Conservation (phyloP, 2,113 vertebrate genomes). For the Delphinapterus leucas region DNA sequence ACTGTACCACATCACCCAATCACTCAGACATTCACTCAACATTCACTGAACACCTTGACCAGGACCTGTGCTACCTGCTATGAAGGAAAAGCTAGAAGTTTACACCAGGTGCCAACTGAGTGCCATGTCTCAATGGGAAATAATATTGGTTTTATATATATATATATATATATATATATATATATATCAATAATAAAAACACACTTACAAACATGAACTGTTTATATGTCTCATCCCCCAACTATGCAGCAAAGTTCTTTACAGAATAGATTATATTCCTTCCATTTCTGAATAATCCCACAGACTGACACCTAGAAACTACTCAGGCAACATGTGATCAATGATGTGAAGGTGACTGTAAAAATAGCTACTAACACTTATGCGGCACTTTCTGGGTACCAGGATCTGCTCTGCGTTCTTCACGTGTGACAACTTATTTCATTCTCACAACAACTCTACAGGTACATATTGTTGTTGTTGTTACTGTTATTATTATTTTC, state of each 20-base stretch:
- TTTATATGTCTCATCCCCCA: not conserved
- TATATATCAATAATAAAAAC: not conserved
- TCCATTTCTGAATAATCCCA: constrained; percentile 5
- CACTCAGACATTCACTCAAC: not conserved
- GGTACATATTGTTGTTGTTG: not conserved
- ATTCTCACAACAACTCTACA: not conserved
- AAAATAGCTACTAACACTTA: not conserved
- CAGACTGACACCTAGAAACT: not conserved
- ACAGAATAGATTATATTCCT: not conserved
- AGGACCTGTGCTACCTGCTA: not conserved
- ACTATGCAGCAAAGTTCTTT: not conserved
- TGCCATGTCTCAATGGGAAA: not conserved
- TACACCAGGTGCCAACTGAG: not conserved
- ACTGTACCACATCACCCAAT: not conserved
- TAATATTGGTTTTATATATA: not conserved
- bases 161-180: not conserved
- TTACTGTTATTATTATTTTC: not conserved
- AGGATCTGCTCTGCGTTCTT: not conserved
- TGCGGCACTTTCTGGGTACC: not conserved
- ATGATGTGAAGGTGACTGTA: not conserved
- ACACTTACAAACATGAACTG: not conserved
- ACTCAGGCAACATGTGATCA: not conserved
- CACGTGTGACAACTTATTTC: not conserved
- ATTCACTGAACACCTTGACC: not conserved
- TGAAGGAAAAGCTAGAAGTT: not conserved